Evolutionary conservation across 2,113 vertebrate species (phyloP).

Genomic region (Heterotis niloticus): DNA sequence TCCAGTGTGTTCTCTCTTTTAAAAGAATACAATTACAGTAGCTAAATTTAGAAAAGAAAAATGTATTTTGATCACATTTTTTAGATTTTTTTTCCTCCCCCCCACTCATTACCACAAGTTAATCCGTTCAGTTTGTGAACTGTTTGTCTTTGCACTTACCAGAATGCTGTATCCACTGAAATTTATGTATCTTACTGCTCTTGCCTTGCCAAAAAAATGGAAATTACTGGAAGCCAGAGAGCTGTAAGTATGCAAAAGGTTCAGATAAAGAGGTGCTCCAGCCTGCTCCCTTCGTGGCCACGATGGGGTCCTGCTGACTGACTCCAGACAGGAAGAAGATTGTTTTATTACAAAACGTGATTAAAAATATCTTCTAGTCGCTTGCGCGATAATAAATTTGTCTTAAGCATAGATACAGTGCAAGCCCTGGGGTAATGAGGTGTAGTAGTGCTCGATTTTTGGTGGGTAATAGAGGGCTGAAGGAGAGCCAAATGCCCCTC

Average conservation of each 20-base stretch:
- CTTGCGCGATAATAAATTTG: too few species aligned
- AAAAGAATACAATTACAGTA: neutral
- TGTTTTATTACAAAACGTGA: too few species aligned
- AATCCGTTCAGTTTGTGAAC: neutral
- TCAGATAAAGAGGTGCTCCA: neutral
- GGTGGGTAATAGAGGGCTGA: too few species aligned
- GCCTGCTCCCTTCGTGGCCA: slow-evolving; percentile 15
- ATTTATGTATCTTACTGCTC: neutral
- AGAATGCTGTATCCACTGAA: neutral
- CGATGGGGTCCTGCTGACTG: neutral
- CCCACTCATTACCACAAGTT: neutral
- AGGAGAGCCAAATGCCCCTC: too few species aligned
- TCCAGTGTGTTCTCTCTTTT: neutral
- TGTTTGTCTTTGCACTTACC: neutral
- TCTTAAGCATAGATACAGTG: too few species aligned
- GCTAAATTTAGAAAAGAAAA: neutral
- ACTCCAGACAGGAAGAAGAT: neutral
- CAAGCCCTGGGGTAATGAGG: too few species aligned
- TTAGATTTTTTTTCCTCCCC: neutral
- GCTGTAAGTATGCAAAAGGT: slow-evolving; percentile 12
- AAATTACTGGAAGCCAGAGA: slow-evolving; percentile 12
- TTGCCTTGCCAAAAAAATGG: neutral
- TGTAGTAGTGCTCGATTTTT: too few species aligned
- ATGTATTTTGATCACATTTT: neutral
- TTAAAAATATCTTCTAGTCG: too few species aligned